Evolutionary conservation across 2,113 vertebrate genomes (phyloP), one percentile per base, ranked within the genome.

Genomic region (Neolamprologus hecqui): DNA sequence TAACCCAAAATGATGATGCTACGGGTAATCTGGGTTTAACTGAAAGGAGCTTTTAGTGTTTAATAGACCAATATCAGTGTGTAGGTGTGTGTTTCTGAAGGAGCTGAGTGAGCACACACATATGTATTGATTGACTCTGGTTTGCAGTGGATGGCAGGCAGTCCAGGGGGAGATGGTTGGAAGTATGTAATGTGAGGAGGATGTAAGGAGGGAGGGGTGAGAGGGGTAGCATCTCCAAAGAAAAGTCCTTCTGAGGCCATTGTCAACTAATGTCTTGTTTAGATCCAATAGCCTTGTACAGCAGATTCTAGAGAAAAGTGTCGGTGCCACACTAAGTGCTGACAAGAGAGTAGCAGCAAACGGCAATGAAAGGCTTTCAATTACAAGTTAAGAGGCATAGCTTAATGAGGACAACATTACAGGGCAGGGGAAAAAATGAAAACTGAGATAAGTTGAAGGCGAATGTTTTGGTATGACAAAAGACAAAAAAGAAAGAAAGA

Each of bases 361-460:
- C 80, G 42, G 79, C 83, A 90, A 94, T 85, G 79, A 87, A 84
- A 86, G 54, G 57, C 58, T 21, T 91, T 45, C 68, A 88, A 40
- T 91, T 86, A 91, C 35, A 85, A 82, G 49, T 84, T 89, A 73
- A 79, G 45, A 90, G 57, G 21, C 35, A 75, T 75, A 40, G 86
- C 85, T 88, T 85, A 87, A 94, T 88, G 83, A 83, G 75, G 63
- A 85, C 33, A 7, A 49, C 54, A 65, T 84, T 58, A 88, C 70
- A 81, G 19, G 47, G 45, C 81, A 79, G 9, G 31, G 82, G 57
- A 14, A 68, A 60, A 68, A 26, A 81, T 37, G 77, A 87, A 81
- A 31, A 70, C 21, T 55, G 77, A 84, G 77, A 91, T 88, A 60
- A 84, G 42, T 57, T 65, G 79, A 79, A 77, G 75, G 45, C n/a